These are phyloP conservation scores for Oxyura jamaicensis DNA, from an alignment of 2,113 vertebrate genomes.

Conservation along the genomic window DNA sequence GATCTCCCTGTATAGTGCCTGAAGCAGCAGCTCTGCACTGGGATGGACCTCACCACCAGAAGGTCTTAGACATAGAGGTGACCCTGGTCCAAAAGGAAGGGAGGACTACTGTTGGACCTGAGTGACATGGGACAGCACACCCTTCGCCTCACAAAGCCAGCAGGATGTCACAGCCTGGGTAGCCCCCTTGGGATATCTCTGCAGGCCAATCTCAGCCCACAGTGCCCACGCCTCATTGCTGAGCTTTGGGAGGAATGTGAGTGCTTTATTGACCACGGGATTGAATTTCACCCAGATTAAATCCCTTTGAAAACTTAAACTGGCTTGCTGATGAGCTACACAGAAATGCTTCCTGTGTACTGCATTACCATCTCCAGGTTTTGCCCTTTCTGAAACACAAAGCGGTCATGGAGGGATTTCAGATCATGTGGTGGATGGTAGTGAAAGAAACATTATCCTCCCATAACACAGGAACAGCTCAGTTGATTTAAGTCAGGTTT, in stretches of 20 bases:
- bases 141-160: background rate
- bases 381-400: constrained; percentile 29
- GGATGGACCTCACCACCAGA: background rate
- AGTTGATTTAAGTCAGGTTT: background rate
- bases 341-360: constrained; percentile 49
- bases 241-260: constrained; percentile 11
- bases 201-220: background rate
- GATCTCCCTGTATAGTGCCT: background rate
- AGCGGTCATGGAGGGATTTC: background rate
- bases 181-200: background rate
- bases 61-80: background rate
- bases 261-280: constrained; percentile 23
- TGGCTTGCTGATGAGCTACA: constrained; percentile 23
- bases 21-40: background rate
- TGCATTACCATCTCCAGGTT: background rate
- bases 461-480: background rate
- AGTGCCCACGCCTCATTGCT: background rate
- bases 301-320: constrained; percentile 60
- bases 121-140: background rate
- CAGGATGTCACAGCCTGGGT: fast-evolving
- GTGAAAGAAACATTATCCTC: constrained; percentile 34
- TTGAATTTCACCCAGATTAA: constrained; percentile 12
- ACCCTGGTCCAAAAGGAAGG: background rate
- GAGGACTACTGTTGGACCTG: background rate
- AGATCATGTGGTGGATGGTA: background rate